Evolutionary conservation across 2,797 vertebrate genomes (phyloP).

Genomic region (Merluccius polli): DNA sequence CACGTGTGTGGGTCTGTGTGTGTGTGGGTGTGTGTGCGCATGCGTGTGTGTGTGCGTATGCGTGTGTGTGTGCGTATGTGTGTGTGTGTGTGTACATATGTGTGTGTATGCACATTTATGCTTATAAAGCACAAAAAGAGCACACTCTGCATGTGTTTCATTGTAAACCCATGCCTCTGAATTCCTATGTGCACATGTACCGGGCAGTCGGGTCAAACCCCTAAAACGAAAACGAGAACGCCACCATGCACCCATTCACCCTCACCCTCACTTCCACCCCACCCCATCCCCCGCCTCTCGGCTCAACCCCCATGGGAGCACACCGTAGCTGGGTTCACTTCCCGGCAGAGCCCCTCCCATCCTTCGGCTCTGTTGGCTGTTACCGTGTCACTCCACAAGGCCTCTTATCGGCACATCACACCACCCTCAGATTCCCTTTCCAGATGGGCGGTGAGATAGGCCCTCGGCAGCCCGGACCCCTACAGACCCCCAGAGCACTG

Average conservation of each 20-base stretch:
- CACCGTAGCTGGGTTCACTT: conserved; percentile 42
- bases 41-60: background rate
- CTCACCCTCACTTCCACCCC: conserved; percentile 15
- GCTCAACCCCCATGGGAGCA: conserved; percentile 47
- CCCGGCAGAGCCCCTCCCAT: conserved; percentile 24
- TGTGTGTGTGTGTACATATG: background rate
- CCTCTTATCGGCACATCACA: conserved; percentile 71
- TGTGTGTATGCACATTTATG: background rate
- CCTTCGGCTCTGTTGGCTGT: conserved; percentile 42
- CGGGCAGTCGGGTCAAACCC: conserved; percentile 30
- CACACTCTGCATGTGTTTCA: conserved; percentile 9
- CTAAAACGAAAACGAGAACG: conserved; percentile 38
- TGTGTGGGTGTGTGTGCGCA: too few relatives aligned
- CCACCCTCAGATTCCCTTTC: conserved; percentile 77
- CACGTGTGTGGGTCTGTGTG: too few relatives aligned
- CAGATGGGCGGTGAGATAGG: conserved; percentile 76
- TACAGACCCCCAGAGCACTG: conserved; percentile 66
- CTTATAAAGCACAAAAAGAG: background rate
- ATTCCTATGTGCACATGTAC: conserved; percentile 20
- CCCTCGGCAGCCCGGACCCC: conserved; percentile 54
- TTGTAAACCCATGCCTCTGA: conserved; percentile 27
- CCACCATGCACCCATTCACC: conserved; percentile 26
- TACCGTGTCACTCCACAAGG: conserved; percentile 64
- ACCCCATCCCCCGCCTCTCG: conserved; percentile 18
- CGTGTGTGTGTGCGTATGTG: background rate